Base-by-base conservation (phyloP, 1,140 invertebrate genomes). In the Probaryconus sp. region DNA sequence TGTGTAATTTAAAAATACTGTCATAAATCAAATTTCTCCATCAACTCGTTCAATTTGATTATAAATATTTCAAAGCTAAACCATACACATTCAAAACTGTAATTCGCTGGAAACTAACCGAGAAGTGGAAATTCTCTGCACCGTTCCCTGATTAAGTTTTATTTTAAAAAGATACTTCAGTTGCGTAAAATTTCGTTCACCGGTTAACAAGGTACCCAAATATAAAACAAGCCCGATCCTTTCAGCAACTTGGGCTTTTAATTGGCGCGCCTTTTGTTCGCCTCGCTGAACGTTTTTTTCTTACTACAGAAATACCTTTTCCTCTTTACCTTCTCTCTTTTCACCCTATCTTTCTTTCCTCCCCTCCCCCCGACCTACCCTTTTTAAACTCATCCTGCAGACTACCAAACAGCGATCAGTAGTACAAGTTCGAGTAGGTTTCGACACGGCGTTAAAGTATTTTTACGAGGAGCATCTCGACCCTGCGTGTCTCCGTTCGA, bases 161-260 rank as follows among this genome's bases (percentile, higher is more conserved):
- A 56, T 56, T 43, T 42, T 17, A 43, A 56, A 45, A 33, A 42
- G 40, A 56, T 43, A 56, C 18, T 56, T 45, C 38, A 56, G 24
- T 13, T 45, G 11, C 53, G 53, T 33, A 63, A 48, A 61, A 50
- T 42, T 50, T 50, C 45, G 40, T 31, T 42, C 13, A 21, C 14
- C 18, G 21, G 33, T 21, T 40, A 51, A 51, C 47, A 63, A 63
- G 60, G 28, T 24, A 28, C 38, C 17, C 37, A 47, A 51, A 51
- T 63, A 63, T 51, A 63, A 63, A 64, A 64, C 60, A 64, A 24
- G 38, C 37, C 20, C 40, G 47, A 64, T 53, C 40, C 60, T 53
- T 64, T 64, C 47, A 53, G 43, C 38, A 9, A 13, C 5, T 20
- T 11, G 5, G 42, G 45, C 31, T 64, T 45, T 53, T 64, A 53